Percentiles rank a stretch among this genome's conserved stretches.
phyloP scores from a whole-genome alignment of 2,888 invertebrate species.

The Acanthopleura granulata region DNA sequence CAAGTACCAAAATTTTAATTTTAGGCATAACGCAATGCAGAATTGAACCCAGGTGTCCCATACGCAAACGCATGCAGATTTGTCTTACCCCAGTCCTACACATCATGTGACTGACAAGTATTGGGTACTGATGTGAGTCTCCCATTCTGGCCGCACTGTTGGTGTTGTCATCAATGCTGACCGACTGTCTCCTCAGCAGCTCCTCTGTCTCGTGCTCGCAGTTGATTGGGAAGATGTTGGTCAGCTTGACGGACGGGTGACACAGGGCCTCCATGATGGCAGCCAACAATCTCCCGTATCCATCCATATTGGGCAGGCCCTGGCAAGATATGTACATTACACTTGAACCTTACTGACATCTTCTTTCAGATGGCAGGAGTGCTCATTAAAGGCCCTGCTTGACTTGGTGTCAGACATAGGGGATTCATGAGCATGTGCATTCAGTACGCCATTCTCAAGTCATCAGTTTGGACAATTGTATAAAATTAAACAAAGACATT shows the following conservation, averaged over 20 bases:
- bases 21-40: too few relatives aligned
- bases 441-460: too few relatives aligned
- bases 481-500: too few relatives aligned
- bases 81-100: slow-evolving; percentile 75
- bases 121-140: slow-evolving; percentile 80
- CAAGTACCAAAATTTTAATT: too few relatives aligned
- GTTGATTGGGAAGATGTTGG: slow-evolving; percentile 82
- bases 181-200: slow-evolving; percentile 57
- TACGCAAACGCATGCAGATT: too few relatives aligned
- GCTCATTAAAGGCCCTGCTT: too few relatives aligned
- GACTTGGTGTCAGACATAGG: too few relatives aligned
- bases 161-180: slow-evolving; percentile 64
- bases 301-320: slow-evolving; percentile 58
- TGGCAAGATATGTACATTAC: slow-evolving; percentile 21
- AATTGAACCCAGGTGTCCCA: too few relatives aligned
- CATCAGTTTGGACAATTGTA: too few relatives aligned
- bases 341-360: too few relatives aligned
- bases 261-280: slow-evolving; percentile 89
- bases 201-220: slow-evolving; percentile 69
- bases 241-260: slow-evolving; percentile 80
- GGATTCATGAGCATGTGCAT: too few relatives aligned
- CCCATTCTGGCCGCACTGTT: slow-evolving; percentile 74
- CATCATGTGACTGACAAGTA: slow-evolving; percentile 84
- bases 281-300: slow-evolving; percentile 77
- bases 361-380: too few relatives aligned